Evolutionary conservation across 2,797 vertebrate genomes (phyloP), one percentile per base, ranked within the genome.

Genomic region (Nannoperca obscura): DNA sequence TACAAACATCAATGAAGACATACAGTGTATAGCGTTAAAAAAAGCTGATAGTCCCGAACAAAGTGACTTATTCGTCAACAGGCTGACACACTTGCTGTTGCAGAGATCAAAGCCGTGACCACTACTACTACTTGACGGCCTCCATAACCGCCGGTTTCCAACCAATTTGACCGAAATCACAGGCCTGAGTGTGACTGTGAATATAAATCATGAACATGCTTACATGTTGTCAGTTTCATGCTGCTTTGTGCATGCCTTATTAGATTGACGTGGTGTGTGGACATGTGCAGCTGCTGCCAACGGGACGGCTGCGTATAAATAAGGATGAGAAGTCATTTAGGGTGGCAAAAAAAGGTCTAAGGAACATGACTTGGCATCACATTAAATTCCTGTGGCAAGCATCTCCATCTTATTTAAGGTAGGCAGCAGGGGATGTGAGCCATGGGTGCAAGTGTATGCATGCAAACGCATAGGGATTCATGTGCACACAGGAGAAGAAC

Each of bases 301-400:
- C 53, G 14, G 80, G 89, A 70, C 14, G 13, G 60, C 36, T 1
- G 30, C 32, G 47, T 83, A 89, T 89, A 92, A 92, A 91, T 83
- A 86, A 82, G 80, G 76, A 85, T 60, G 85, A 82, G 83, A 79
- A 78, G 74, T 65, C 54, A 65, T 84, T 91, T 73, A 58, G 80
- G 85, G 90, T 60, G 59, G 67, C 68, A 10, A 38, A 74, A 78
- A 80, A 83, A 79, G 82, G 74, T 69, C 50, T 76, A 40, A 14
- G 72, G 82, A 89, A 83, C 91, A 93, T 87, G 92, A 89, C 83
- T 90, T 42, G 60, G 90, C 88, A 91, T 94, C 82, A 71, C 88
- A 89, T 92, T 88, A 89, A 81, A 84, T 59, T 53, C 34, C 27
- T 50, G 75, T 57, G 63, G 73, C 57, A 76, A 78, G 58, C 77